These are phyloP conservation scores for Astyanax mexicanus DNA, from an alignment of 2,797 vertebrate species.

Conservation along the genomic window DNA sequence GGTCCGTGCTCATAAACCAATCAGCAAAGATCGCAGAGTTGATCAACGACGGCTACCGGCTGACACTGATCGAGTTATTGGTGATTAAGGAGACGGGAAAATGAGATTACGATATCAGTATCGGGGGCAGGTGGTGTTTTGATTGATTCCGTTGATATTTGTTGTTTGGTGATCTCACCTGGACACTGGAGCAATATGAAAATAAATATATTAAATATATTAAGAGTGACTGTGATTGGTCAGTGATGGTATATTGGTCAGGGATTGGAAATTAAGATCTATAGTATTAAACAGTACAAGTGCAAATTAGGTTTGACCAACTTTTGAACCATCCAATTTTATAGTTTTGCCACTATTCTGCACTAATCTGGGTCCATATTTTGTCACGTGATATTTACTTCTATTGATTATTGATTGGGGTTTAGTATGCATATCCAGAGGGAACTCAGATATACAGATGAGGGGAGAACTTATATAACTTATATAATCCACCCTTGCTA, in stretches of 20 bases:
- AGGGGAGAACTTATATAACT: no score
- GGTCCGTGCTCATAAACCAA: slow-evolving; percentile 48
- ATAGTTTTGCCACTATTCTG: no score
- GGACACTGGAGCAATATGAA: slow-evolving; percentile 37
- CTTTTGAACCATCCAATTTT: no score
- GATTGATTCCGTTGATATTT: slow-evolving; percentile 23
- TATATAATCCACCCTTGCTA: no score
- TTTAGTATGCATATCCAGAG: no score
- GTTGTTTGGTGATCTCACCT: slow-evolving; percentile 57
- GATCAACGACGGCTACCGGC: slow-evolving; percentile 62
- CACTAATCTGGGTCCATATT: no score
- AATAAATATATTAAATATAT: no score
- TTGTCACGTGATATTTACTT: no score
- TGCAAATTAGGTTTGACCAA: not conserved
- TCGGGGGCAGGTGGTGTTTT: slow-evolving; percentile 39
- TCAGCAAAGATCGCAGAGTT: slow-evolving; percentile 57
- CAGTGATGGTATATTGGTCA: not conserved
- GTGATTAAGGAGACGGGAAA: slow-evolving; percentile 74
- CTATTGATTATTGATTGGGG: no score
- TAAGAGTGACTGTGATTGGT: not conserved
- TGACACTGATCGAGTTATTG: slow-evolving; percentile 57
- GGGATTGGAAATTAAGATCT: slow-evolving; percentile 24
- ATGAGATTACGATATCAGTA: slow-evolving; percentile 56
- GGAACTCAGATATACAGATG: no score
- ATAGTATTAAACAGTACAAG: not conserved